Conservation (phyloP, 30 jellyfish, hydroid and myxozoan genomes). For the Calvadosia cruxmelitensis region DNA sequence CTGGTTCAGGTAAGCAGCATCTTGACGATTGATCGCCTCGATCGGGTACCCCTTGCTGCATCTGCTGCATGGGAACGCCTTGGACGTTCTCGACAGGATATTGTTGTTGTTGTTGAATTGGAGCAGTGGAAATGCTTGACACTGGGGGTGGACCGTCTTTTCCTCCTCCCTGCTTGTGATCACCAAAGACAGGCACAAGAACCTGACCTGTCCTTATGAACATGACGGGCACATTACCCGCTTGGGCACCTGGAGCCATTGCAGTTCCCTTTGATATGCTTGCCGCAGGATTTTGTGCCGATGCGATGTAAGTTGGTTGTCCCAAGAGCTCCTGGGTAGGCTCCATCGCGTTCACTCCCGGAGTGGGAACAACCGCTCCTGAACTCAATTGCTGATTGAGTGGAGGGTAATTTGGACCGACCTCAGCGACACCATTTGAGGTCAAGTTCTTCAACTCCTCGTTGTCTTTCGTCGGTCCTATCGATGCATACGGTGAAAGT, state of each 20-base stretch:
- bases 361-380: not conserved
- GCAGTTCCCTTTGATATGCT: not conserved
- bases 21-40: not conserved
- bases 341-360: not conserved
- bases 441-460: constrained; percentile 76
- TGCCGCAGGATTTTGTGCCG: not conserved
- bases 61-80: not conserved
- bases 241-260: not conserved
- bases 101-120: constrained; percentile 10
- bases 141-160: constrained; percentile 9
- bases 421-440: constrained; percentile 5
- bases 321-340: not conserved
- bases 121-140: constrained; percentile 3
- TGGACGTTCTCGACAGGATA: not conserved
- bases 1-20: not conserved
- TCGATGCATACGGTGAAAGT: constrained; percentile 60
- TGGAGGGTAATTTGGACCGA: not conserved
- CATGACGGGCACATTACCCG: constrained; percentile 83
- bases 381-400: not conserved
- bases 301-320: not conserved
- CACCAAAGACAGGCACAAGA: constrained; percentile 80
- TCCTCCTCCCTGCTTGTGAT: constrained; percentile 2
- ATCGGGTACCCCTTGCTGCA: not conserved
- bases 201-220: constrained; percentile 76
- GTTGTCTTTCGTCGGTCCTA: constrained; percentile 94